Conservation (phyloP, 2,888 invertebrate genomes). For the Sphecodes monilicornis region DNA sequence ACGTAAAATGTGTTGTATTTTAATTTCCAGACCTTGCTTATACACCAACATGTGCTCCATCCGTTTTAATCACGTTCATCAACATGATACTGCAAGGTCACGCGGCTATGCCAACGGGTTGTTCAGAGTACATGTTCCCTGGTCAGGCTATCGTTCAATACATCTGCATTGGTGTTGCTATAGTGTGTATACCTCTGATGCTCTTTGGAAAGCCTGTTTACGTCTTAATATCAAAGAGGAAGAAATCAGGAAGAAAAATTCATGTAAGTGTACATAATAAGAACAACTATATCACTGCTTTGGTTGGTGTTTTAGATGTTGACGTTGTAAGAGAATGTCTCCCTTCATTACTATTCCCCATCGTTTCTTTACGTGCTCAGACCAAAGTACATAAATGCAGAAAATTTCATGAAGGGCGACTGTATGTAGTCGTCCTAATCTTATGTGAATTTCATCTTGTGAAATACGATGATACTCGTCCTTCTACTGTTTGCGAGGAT, state of each 20-base stretch:
- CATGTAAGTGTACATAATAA: constrained; percentile 78
- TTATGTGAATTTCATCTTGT: too few relatives aligned
- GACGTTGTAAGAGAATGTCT: background rate
- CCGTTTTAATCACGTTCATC: constrained; percentile 92
- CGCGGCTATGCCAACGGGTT: constrained; percentile 84
- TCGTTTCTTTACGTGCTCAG: background rate
- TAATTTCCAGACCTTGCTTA: constrained; percentile 62
- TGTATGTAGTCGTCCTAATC: too few relatives aligned
- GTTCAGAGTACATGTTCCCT: constrained; percentile 87
- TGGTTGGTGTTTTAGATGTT: background rate
- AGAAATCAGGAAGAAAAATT: constrained; percentile 74
- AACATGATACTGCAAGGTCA: constrained; percentile 89
- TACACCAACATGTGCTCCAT: constrained; percentile 89
- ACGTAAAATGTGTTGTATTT: background rate
- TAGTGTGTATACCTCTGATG: constrained; percentile 91
- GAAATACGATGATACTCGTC: too few relatives aligned
- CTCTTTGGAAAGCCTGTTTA: constrained; percentile 91
- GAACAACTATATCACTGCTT: background rate
- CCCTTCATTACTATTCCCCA: too few relatives aligned
- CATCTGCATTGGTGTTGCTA: constrained; percentile 87
- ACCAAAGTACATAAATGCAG: background rate
- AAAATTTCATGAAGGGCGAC: background rate
- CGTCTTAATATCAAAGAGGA: constrained; percentile 67
- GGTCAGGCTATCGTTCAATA: constrained; percentile 88
- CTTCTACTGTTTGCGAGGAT: too few relatives aligned